phyloP scores from a whole-genome alignment of 2,113 vertebrate genomes.

The Ivindomyrus marchei region DNA sequence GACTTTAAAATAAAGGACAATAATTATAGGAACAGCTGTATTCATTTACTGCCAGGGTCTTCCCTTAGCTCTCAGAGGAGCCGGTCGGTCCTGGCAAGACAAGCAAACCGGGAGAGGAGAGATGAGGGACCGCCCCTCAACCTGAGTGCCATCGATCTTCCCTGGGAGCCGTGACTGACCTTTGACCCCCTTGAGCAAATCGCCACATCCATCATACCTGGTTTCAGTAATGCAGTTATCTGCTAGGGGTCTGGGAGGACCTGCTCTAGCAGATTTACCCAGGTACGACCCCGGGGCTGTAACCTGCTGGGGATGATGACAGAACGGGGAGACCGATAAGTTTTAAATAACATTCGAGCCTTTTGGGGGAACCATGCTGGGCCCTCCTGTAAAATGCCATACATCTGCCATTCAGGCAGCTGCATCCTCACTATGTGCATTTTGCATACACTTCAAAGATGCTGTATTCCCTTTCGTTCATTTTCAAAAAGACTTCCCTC shows the following conservation, averaged over 20 bases:
- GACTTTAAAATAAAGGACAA: conserved; percentile 33
- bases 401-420: background rate
- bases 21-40: conserved; percentile 31
- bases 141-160: conserved; percentile 55
- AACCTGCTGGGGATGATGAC: background rate
- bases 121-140: conserved; percentile 46
- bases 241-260: conserved; percentile 29
- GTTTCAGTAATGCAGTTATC: conserved; percentile 45
- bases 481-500: background rate
- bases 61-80: background rate
- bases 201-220: conserved; percentile 48
- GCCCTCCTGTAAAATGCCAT: background rate
- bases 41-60: conserved; percentile 35
- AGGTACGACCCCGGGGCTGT: conserved; percentile 2
- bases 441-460: background rate
- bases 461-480: background rate
- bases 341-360: background rate
- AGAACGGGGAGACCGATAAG: background rate
- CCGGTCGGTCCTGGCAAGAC: conserved; percentile 51
- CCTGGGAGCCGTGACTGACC: conserved; percentile 52
- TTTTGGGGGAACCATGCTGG: background rate
- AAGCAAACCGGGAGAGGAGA: conserved; percentile 41
- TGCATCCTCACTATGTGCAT: background rate
- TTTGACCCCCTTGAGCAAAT: conserved; percentile 42
- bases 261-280: background rate